These are phyloP conservation scores for Hirudo medicinalis DNA, from an alignment of 1,140 invertebrate species.

Conservation along the genomic window DNA sequence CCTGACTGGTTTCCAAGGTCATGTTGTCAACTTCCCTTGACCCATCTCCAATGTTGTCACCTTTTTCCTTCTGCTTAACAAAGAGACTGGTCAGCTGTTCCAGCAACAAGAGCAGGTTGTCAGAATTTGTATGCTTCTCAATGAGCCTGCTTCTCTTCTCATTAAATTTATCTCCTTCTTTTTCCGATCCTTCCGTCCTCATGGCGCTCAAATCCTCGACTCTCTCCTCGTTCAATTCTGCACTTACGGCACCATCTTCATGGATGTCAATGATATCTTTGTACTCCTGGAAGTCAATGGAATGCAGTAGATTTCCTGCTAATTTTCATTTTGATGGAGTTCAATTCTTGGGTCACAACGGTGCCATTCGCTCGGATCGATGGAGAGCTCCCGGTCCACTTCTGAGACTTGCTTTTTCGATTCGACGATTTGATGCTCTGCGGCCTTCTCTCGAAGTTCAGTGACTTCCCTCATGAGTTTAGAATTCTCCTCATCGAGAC, in stretches of 20 bases:
- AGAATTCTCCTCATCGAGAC: constrained; percentile 18
- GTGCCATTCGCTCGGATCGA: background rate
- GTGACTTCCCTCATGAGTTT: constrained; percentile 4
- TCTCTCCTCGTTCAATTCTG: background rate
- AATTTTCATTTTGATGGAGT: background rate
- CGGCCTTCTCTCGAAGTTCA: background rate
- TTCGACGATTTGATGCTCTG: constrained; percentile 10
- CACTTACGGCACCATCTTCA: background rate
- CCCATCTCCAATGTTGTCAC: too few relatives aligned
- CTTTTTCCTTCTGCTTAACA: too few relatives aligned
- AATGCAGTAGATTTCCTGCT: background rate
- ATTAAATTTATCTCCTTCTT: background rate
- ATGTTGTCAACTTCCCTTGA: too few relatives aligned
- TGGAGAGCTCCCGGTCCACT: constrained; percentile 13
- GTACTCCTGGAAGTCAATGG: background rate
- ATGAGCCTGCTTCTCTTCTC: too few relatives aligned
- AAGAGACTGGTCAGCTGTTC: too few relatives aligned
- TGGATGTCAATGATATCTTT: background rate
- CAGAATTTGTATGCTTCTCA: too few relatives aligned
- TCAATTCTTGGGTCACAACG: background rate
- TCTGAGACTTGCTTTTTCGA: constrained; percentile 8
- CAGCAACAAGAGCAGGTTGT: too few relatives aligned
- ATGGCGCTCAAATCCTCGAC: background rate
- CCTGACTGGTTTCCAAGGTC: too few relatives aligned
- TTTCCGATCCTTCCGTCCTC: background rate